These are phyloP conservation scores for Meriones unguiculatus DNA, from an alignment of 2,113 vertebrate species.

Conservation along the genomic window DNA sequence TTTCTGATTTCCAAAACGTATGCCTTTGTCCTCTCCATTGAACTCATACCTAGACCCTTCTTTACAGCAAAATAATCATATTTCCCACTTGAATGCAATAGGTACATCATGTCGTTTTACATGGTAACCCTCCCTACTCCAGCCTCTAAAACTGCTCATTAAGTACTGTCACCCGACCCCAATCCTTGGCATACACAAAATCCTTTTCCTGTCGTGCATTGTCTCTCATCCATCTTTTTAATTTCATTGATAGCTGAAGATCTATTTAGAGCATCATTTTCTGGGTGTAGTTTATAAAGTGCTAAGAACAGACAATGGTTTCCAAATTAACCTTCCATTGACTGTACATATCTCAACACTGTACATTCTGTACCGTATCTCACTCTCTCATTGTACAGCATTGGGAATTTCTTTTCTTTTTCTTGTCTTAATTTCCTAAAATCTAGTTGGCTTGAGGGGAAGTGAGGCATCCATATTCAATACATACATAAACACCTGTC, in stretches of 20 bases:
- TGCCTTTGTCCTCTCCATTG: neutral
- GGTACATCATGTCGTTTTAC: neutral
- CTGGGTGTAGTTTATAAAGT: neutral
- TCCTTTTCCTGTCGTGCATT: neutral
- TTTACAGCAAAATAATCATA: conserved; percentile 32
- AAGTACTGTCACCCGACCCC: neutral
- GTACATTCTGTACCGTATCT: neutral
- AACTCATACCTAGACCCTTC: neutral
- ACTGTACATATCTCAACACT: conserved; percentile 20
- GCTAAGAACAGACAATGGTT: neutral
- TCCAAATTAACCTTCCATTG: conserved; percentile 41
- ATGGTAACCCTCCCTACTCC: neutral
- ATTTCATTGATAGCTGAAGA: conserved; percentile 29
- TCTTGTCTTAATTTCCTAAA: conserved; percentile 34
- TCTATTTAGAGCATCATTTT: neutral
- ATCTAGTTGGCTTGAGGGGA: conserved; percentile 1
- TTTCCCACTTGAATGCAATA: neutral
- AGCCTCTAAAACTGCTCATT: conserved; percentile 29
- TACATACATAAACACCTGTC: neutral
- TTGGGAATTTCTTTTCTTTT: neutral
- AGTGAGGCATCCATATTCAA: neutral
- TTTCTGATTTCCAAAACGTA: conserved; percentile 49
- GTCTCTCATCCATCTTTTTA: neutral
- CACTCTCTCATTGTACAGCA: neutral
- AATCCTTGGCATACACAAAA: neutral